Conservation (phyloP, 2,113 vertebrate genomes). For the Danio rerio region DNA sequence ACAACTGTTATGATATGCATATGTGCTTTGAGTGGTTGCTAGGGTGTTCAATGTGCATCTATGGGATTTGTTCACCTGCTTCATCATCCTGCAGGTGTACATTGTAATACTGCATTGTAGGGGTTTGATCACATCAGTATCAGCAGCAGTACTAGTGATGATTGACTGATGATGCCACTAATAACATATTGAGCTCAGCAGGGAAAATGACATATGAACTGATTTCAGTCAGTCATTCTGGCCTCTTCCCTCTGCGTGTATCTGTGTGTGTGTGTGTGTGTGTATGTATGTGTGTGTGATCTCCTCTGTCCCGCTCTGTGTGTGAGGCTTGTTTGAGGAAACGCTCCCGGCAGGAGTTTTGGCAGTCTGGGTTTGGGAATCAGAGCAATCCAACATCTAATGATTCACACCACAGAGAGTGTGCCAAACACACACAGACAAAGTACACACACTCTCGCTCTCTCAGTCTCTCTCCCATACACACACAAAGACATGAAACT, state of each 20-base stretch:
- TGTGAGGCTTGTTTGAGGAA: constrained; percentile 60
- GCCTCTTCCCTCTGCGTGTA: background rate
- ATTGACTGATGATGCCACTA: background rate
- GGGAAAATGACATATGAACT: constrained; percentile 30
- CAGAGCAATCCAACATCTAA: constrained; percentile 56
- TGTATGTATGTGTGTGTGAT: constrained; percentile 34
- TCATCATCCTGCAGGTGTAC: background rate
- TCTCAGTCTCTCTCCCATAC: no score
- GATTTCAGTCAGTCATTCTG: constrained; percentile 32
- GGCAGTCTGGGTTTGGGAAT: constrained; percentile 49
- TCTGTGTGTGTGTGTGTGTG: constrained; percentile 29
- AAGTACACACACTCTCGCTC: background rate
- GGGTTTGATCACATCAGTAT: background rate
- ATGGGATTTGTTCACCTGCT: background rate
- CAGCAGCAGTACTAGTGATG: background rate
- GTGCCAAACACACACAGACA: constrained; percentile 52
- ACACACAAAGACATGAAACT: background rate
- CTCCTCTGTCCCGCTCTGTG: constrained; percentile 34
- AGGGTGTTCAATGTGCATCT: background rate
- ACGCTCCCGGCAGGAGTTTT: constrained; percentile 60
- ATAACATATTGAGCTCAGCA: constrained; percentile 26
- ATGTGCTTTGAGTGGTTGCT: background rate
- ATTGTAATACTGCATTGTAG: background rate
- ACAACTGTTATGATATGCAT: no score
- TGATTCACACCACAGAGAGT: constrained; percentile 54